Conservation (phyloP, 2,113 vertebrate species). For the Channa maculata region DNA sequence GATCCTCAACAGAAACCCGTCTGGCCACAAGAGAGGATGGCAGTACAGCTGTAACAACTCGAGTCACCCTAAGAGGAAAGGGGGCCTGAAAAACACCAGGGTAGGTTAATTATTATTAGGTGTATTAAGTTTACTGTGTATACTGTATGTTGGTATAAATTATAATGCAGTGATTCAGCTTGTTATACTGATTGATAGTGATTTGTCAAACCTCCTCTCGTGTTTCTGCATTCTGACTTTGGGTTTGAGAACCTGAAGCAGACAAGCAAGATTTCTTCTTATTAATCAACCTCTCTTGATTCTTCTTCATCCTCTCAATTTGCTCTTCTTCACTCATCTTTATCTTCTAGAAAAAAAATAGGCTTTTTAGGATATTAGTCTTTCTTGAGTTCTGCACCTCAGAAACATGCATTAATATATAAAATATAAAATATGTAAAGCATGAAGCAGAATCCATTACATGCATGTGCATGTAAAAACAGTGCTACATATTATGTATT, state of each 20-base stretch:
- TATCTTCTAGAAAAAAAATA: constrained; percentile 60
- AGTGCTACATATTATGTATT: not conserved
- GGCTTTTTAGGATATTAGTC: constrained; percentile 30
- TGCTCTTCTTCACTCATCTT: constrained; percentile 81
- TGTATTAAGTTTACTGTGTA: no score
- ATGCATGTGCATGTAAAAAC: constrained; percentile 8
- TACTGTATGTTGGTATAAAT: not conserved
- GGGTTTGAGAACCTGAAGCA: constrained; percentile 18
- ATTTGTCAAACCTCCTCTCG: constrained; percentile 67
- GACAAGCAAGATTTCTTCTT: constrained; percentile 67
- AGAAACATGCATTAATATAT: not conserved
- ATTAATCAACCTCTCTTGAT: constrained; percentile 71
- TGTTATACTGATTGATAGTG: not conserved
- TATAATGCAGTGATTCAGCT: not conserved
- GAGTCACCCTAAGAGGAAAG: constrained; percentile 79
- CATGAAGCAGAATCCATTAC: not conserved
- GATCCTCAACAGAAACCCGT: constrained; percentile 82
- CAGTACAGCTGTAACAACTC: constrained; percentile 80
- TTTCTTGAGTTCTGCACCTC: constrained; percentile 21
- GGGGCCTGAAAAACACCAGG: constrained; percentile 62
- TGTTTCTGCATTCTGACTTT: constrained; percentile 63
- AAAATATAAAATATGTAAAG: not conserved
- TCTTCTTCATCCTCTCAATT: constrained; percentile 76
- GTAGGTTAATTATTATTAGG: not conserved
- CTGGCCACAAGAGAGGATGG: constrained; percentile 80